A percentile compares a stretch with the other conserved stretches of the same genome.
Evolutionary conservation across 2,113 vertebrate species (phyloP).

Genomic region (Anhinga rufa): DNA sequence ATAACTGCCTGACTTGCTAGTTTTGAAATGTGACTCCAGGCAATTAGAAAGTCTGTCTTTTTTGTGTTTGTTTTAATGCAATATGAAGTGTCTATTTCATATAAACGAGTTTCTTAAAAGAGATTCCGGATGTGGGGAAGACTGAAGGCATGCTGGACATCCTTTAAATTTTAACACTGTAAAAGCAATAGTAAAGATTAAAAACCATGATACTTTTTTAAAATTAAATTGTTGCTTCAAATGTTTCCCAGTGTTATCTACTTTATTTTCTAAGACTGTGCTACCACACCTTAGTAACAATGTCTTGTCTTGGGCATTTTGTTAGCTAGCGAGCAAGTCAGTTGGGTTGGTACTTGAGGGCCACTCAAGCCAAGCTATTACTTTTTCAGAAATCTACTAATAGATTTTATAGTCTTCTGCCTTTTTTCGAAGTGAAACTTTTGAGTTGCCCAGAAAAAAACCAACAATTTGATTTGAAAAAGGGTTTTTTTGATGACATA

Average conservation of each 20-base stretch:
- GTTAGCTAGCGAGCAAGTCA: background rate
- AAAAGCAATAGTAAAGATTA: constrained; percentile 15
- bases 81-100: constrained; percentile 10
- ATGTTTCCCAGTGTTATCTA: background rate
- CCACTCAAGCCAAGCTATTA: background rate
- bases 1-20: constrained; percentile 58
- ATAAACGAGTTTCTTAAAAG: background rate
- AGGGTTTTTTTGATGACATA: background rate
- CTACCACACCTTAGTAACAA: background rate
- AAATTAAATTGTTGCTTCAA: constrained; percentile 50
- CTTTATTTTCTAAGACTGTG: background rate
- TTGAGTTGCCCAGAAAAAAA: background rate
- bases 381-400: background rate
- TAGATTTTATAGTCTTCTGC: background rate
- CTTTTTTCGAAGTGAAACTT: background rate
- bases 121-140: background rate
- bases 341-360: background rate
- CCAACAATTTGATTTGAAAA: background rate
- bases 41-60: background rate
- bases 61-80: constrained; percentile 24
- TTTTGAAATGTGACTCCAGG: constrained; percentile 37
- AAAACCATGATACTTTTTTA: constrained; percentile 25
- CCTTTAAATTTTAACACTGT: constrained; percentile 57
- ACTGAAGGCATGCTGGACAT: constrained; percentile 71
- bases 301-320: background rate